Percentiles rank a stretch among this genome's conserved stretches.
phyloP scores from a whole-genome alignment of 2,797 vertebrate species.

The Rachycentron canadum region DNA sequence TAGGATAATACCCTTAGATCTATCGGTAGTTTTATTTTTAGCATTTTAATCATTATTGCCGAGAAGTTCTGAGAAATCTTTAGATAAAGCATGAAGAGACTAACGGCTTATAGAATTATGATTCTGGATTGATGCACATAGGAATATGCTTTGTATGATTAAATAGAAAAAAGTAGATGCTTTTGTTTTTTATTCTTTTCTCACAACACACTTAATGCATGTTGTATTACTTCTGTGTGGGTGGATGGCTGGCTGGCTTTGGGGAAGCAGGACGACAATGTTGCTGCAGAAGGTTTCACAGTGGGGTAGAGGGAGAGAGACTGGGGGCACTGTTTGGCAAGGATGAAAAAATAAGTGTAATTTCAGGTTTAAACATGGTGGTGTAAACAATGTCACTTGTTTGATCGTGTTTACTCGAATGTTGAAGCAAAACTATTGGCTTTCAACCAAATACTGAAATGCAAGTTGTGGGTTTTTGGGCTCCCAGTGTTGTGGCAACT shows the following conservation, averaged over 20 bases:
- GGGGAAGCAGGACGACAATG: constrained; percentile 68
- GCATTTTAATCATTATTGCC: constrained; percentile 66
- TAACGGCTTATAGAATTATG: constrained; percentile 47
- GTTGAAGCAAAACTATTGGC: not conserved
- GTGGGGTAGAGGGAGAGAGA: constrained; percentile 61
- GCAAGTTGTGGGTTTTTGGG: constrained; percentile 41
- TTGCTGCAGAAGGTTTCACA: constrained; percentile 77
- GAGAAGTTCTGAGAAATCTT: constrained; percentile 66
- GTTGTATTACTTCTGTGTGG: constrained; percentile 30
- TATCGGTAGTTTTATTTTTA: constrained; percentile 73
- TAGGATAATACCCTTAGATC: constrained; percentile 49
- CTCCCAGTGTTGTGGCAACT: constrained; percentile 29
- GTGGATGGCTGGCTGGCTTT: constrained; percentile 58
- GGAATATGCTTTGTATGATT: constrained; percentile 31
- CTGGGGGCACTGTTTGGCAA: constrained; percentile 53
- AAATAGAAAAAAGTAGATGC: constrained; percentile 42
- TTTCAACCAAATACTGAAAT: constrained; percentile 21
- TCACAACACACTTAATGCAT: constrained; percentile 18
- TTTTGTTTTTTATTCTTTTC: constrained; percentile 30
- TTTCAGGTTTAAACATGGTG: constrained; percentile 46
- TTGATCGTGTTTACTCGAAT: constrained; percentile 42
- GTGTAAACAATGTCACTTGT: constrained; percentile 6
- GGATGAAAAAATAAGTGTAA: constrained; percentile 57
- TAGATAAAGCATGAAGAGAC: constrained; percentile 58
- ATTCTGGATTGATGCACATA: constrained; percentile 27